Evolutionary conservation across 2,888 invertebrate genomes (phyloP).

Genomic region (Oscheius sp.): DNA sequence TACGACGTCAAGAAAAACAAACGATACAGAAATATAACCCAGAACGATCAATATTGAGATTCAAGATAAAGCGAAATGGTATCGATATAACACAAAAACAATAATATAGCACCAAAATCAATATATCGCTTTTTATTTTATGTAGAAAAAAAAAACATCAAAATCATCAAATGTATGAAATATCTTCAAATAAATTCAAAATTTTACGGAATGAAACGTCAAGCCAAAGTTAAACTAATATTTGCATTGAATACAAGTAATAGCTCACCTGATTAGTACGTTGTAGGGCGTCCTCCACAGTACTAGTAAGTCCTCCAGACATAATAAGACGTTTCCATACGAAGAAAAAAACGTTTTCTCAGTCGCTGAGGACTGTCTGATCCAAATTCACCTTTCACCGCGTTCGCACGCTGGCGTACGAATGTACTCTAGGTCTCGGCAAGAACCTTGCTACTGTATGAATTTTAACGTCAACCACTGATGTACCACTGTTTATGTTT

Average conservation of each 20-base stretch:
- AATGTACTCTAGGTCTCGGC: too few relatives aligned
- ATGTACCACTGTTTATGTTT: too few relatives aligned
- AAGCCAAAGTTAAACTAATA: too few relatives aligned
- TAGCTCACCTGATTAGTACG: constrained; percentile 38
- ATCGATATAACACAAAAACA: background rate
- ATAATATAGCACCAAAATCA: background rate
- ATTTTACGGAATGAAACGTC: background rate
- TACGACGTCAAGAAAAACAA: background rate
- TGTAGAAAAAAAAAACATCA: background rate
- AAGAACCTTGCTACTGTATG: too few relatives aligned
- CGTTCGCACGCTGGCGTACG: background rate
- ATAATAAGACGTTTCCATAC: constrained; percentile 39
- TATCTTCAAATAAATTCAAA: background rate
- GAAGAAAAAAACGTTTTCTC: constrained; percentile 23
- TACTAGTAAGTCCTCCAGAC: constrained; percentile 38
- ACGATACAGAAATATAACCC: constrained; percentile 5
- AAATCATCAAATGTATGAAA: background rate
- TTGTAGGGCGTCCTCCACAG: constrained; percentile 43
- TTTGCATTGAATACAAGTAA: background rate
- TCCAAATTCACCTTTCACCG: background rate
- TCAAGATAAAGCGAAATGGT: background rate
- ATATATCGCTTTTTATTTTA: background rate
- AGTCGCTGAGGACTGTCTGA: constrained; percentile 11
- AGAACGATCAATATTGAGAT: background rate
- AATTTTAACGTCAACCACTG: too few relatives aligned